These are phyloP conservation scores for Elmis aenea DNA, from an alignment of 2,888 invertebrate genomes.

Conservation along the genomic window DNA sequence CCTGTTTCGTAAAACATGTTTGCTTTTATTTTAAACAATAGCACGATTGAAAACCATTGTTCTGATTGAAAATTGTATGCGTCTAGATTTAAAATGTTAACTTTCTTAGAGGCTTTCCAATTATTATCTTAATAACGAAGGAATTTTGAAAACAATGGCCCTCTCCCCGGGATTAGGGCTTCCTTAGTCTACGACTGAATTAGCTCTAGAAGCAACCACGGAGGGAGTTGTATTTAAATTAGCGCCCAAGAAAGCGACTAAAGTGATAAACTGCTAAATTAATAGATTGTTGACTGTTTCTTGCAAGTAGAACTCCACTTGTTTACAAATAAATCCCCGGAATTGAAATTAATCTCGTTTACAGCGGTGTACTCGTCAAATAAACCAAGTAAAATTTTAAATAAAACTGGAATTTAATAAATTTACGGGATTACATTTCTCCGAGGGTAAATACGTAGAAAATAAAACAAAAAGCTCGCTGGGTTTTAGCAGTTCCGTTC, in stretches of 20 bases:
- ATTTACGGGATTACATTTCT: neutral
- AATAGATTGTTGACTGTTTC: slow-evolving; percentile 34
- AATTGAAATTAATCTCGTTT: slow-evolving; percentile 16
- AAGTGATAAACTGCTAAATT: slow-evolving; percentile 40
- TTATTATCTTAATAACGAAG: slow-evolving; percentile 32
- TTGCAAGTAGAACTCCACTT: slow-evolving; percentile 19
- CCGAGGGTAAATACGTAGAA: slow-evolving; percentile 1
- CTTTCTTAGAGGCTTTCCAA: too few relatives aligned
- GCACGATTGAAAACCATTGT: too few relatives aligned
- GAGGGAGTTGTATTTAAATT: slow-evolving; percentile 37
- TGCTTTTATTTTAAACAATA: too few relatives aligned
- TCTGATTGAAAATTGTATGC: too few relatives aligned
- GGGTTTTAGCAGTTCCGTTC: too few relatives aligned
- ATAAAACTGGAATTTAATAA: neutral
- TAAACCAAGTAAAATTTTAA: too few relatives aligned
- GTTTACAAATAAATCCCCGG: slow-evolving; percentile 24
- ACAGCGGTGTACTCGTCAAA: neutral
- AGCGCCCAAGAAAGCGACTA: slow-evolving; percentile 38
- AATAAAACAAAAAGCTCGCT: slow-evolving; percentile 7
- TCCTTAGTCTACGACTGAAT: slow-evolving; percentile 26
- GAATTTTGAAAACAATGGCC: slow-evolving; percentile 35
- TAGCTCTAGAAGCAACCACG: slow-evolving; percentile 13
- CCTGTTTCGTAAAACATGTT: too few relatives aligned
- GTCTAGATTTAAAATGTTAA: too few relatives aligned
- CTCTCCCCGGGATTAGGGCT: slow-evolving; percentile 33